Evolutionary conservation across 2,113 vertebrate genomes (phyloP).

Genomic region (Salvelinus namaycush): DNA sequence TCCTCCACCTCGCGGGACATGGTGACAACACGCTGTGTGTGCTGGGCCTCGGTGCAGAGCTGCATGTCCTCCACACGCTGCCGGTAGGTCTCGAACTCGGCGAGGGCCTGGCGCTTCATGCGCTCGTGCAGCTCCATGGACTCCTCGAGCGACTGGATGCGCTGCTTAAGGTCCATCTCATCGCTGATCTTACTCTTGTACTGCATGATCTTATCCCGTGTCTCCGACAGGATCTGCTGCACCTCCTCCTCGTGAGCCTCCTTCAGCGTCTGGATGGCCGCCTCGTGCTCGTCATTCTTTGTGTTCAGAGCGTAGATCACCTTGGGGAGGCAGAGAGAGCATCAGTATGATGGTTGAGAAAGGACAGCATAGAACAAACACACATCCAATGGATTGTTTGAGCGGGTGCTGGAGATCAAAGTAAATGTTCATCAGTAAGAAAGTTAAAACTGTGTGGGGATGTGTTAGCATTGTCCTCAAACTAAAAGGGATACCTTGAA

Average conservation of each 20-base stretch:
- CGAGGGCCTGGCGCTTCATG: conserved; percentile 93
- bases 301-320: conserved; percentile 99
- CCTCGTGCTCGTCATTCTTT: conserved; percentile 97
- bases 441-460: too few relatives aligned
- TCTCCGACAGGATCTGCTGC: conserved; percentile 96
- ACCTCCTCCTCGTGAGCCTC: conserved; percentile 98
- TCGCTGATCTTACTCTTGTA: conserved; percentile 95
- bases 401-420: too few relatives aligned
- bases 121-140: conserved; percentile 93
- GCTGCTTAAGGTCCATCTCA: conserved; percentile 91
- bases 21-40: conserved; percentile 92
- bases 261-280: conserved; percentile 92
- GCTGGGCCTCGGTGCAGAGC: conserved; percentile 71
- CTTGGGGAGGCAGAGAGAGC: conserved; percentile 61
- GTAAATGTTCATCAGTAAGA: too few relatives aligned
- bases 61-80: conserved; percentile 96
- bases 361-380: too few relatives aligned
- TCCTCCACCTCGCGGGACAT: conserved; percentile 99
- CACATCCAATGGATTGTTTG: too few relatives aligned
- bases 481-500: too few relatives aligned
- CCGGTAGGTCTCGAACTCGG: conserved; percentile 95
- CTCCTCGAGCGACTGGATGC: conserved; percentile 93
- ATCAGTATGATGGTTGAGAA: too few relatives aligned
- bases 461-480: too few relatives aligned
- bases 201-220: conserved; percentile 92